These are phyloP conservation scores for Pantelozetes paolii DNA, from an alignment of 2,888 invertebrate species.

Conservation along the genomic window DNA sequence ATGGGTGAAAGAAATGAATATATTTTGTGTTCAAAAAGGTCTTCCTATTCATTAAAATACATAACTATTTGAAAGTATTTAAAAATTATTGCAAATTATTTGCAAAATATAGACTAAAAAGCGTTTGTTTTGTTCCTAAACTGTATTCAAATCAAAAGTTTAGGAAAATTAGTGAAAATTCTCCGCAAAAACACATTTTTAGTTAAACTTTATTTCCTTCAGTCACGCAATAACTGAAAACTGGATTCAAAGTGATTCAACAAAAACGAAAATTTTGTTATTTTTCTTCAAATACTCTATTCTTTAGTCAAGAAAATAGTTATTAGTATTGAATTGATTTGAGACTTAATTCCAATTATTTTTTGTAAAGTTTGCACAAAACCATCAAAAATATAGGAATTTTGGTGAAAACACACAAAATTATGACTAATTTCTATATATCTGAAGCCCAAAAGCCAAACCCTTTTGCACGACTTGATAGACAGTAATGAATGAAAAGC, in stretches of 20 bases:
- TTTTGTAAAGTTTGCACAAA: no score
- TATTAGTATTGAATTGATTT: no score
- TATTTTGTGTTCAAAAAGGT: no score
- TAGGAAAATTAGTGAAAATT: background rate
- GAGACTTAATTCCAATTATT: no score
- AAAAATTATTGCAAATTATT: no score
- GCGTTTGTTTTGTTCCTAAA: no score
- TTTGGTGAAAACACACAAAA: background rate
- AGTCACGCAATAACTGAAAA: background rate
- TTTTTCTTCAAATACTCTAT: background rate
- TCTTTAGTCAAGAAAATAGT: background rate
- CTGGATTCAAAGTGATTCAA: background rate
- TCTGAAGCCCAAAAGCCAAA: background rate
- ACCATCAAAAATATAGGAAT: background rate
- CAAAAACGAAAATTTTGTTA: background rate
- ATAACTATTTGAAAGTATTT: no score
- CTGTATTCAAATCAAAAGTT: background rate
- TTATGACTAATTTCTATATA: background rate
- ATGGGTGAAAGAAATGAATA: no score
- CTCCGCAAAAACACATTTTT: background rate
- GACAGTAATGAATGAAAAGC: background rate
- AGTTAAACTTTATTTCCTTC: slow-evolving; percentile 10
- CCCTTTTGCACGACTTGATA: background rate
- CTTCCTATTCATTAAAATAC: no score
- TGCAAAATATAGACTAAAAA: no score